These are phyloP conservation scores for Engraulis encrasicolus DNA, from an alignment of 2,113 vertebrate genomes.

Conservation along the genomic window DNA sequence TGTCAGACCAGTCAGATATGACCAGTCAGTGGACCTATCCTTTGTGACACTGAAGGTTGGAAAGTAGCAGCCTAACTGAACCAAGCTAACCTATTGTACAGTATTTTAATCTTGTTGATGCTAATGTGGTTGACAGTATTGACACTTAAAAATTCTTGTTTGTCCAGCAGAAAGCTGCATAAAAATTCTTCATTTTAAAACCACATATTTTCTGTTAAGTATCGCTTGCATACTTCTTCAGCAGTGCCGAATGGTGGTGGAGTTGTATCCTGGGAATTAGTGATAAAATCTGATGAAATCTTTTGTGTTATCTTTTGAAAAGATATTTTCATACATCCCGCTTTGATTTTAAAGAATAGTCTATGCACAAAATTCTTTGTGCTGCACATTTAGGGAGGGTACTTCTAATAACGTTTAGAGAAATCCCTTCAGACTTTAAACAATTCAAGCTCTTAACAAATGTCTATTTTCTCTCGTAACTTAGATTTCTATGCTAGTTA, in stretches of 20 bases:
- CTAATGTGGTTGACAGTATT: constrained; percentile 15
- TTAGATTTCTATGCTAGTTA: constrained; percentile 21
- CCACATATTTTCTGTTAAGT: not conserved
- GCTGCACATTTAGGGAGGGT: constrained; percentile 41
- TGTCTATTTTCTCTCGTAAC: constrained; percentile 21
- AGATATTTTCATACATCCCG: constrained; percentile 52
- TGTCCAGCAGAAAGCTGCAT: not conserved
- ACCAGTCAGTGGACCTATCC: constrained; percentile 3
- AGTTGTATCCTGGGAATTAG: not conserved
- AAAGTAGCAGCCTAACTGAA: constrained; percentile 19
- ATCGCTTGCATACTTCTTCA: constrained; percentile 20
- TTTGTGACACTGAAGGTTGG: constrained; percentile 3
- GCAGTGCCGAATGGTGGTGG: not conserved
- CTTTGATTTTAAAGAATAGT: constrained; percentile 42
- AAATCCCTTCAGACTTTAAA: constrained; percentile 27
- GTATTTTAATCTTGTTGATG: constrained; percentile 9
- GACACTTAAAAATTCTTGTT: not conserved
- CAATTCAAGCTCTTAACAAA: not conserved
- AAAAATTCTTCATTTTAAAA: constrained; percentile 1
- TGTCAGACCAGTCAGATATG: not conserved
- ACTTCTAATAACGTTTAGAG: constrained; percentile 23
- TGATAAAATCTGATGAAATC: not conserved
- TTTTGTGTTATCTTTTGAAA: constrained; percentile 37
- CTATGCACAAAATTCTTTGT: constrained; percentile 74
- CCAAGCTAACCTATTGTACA: constrained; percentile 4